Base-by-base conservation (phyloP, 2,888 invertebrate genomes). In the Pogonocherus hispidulus region DNA sequence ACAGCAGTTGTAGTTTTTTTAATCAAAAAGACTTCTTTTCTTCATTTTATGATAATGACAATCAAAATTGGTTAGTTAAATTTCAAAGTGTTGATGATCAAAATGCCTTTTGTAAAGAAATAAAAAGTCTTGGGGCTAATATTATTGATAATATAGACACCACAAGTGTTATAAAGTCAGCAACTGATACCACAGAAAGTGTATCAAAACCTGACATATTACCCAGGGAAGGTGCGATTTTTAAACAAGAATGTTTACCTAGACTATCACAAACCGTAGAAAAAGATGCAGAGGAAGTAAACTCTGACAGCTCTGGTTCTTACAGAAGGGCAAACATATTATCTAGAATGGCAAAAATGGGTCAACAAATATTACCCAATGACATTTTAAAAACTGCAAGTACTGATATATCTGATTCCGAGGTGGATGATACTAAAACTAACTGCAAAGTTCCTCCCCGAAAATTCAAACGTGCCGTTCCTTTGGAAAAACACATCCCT, bases 311-410 rank as follows among this genome's bases (percentile, higher is more conserved):
- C 55, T 75, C 79, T 3, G 73, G 70, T 32, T 73, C 74, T 47
- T 70, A 73, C 66, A 77, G 79, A 32, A 87, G 87, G 79, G 86
- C 87, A 9, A 84, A 86, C 64, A 86, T 89, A 69, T 81, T 90
- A 59, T 86, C 87, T 6, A 84, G 90, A 73, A 89, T 90, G 86
- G 88, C 89, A 0, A 88, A 88, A 85, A 87, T 90, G 86, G 90
- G 90, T 0, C 87, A 88, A 73, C 84, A 86, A 23, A 86, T 88
- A 71, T 73, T 85, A 37, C 84, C 87, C 2, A 72, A 82, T 47
- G 56, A 67, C 8, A 9, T 68, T 18, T 22, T 65, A 62, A 65
- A 59, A 19, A 73, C 62, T 23, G 69, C 59, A 18, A 75, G 74
- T 44, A 63, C 73, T 19, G 76, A 76, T 16, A 49, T 76, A 20